These are phyloP conservation scores for Agonum fuliginosum DNA, from an alignment of 2,888 invertebrate species.

Conservation along the genomic window DNA sequence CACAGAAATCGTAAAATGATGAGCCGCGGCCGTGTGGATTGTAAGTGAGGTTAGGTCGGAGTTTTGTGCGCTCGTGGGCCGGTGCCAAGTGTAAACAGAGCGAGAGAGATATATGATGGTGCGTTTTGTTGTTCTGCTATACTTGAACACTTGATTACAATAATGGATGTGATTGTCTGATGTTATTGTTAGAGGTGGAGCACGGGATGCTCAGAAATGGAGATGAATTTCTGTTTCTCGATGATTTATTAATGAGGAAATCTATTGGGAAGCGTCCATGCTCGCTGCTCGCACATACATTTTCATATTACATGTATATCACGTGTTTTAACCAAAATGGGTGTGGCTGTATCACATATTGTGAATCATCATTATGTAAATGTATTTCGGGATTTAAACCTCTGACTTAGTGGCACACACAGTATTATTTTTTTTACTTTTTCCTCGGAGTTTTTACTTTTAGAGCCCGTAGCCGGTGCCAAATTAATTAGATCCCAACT, in stretches of 20 bases:
- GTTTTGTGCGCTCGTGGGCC: background rate
- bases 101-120: constrained; percentile 12
- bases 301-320: too few relatives aligned
- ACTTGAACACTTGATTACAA: constrained; percentile 25
- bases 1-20: background rate
- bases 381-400: too few relatives aligned
- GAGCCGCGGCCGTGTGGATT: background rate
- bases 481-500: too few relatives aligned
- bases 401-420: too few relatives aligned
- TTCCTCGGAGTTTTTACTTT: too few relatives aligned
- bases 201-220: background rate
- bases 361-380: too few relatives aligned
- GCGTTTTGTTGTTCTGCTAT: background rate
- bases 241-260: background rate
- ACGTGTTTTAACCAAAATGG: too few relatives aligned
- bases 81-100: constrained; percentile 34
- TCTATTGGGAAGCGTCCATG: too few relatives aligned
- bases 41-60: constrained; percentile 11
- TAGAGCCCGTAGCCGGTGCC: too few relatives aligned
- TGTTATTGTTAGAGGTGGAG: background rate
- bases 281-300: too few relatives aligned
- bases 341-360: too few relatives aligned
- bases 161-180: constrained; percentile 23
- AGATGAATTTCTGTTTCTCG: background rate
- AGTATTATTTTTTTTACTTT: too few relatives aligned